phyloP scores from a whole-genome alignment of 2,797 vertebrate species.

The Onychomys torridus region DNA sequence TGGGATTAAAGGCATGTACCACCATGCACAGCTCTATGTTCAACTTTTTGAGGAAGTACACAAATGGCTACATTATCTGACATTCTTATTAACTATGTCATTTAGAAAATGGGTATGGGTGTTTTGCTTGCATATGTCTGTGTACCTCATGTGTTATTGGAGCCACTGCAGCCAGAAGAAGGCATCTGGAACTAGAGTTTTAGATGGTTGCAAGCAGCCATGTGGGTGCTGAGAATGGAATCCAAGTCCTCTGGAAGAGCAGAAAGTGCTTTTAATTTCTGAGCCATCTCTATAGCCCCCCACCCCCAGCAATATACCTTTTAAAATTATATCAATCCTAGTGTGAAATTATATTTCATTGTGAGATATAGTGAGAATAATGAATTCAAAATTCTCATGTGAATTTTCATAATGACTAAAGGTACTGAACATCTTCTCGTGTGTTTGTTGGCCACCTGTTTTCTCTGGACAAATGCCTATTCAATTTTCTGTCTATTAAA shows the following conservation, averaged over 20 bases:
- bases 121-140: neutral
- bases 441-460: neutral
- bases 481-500: neutral
- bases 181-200: neutral
- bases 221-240: neutral
- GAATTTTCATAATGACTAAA: neutral
- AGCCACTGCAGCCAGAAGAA: neutral
- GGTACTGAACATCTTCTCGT: neutral
- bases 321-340: neutral
- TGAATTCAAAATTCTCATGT: neutral
- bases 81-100: neutral
- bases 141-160: neutral
- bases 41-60: neutral
- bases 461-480: neutral
- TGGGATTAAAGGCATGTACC: neutral
- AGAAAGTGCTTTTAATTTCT: neutral
- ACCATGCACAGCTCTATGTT: neutral
- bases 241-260: too few species aligned
- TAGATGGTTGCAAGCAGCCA: neutral
- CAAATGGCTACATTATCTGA: neutral
- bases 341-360: neutral
- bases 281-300: neutral
- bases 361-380: neutral
- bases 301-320: neutral
- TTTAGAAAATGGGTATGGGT: neutral